A percentile compares a stretch with the other conserved stretches of the same genome.
These are phyloP conservation scores for Florisuga fusca DNA, from an alignment of 2,797 vertebrate species.

Conservation along the genomic window DNA sequence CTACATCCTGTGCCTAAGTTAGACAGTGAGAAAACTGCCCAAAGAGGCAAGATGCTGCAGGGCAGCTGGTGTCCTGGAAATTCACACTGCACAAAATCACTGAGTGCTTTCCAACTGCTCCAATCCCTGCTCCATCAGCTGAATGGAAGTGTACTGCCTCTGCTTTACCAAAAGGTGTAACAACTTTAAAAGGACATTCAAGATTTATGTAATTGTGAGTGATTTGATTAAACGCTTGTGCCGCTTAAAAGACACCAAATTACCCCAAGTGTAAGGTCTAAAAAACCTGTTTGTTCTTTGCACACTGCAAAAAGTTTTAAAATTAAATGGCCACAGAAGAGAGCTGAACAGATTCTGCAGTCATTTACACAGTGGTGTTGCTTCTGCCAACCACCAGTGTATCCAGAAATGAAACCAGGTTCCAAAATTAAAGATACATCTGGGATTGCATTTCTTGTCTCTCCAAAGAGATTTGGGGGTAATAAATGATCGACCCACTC, in stretches of 20 bases:
- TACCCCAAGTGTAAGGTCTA: background rate
- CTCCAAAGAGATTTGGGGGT: background rate
- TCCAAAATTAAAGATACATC: constrained; percentile 7
- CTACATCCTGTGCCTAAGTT: constrained; percentile 62
- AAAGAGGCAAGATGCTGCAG: constrained; percentile 57
- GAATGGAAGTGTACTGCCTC: background rate
- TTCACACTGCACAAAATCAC: constrained; percentile 2
- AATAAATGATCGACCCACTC: background rate
- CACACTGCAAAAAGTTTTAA: background rate
- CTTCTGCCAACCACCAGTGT: background rate
- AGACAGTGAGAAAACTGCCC: constrained; percentile 63
- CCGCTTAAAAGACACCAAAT: background rate
- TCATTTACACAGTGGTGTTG: background rate
- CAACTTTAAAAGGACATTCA: background rate
- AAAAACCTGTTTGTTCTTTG: background rate
- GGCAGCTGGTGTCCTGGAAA: constrained; percentile 52
- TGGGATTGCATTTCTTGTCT: background rate
- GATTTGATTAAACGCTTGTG: background rate
- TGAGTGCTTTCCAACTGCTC: background rate
- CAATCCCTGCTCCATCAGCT: background rate
- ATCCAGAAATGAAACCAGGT: background rate
- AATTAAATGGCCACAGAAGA: background rate
- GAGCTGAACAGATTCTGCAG: background rate
- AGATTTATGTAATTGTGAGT: background rate
- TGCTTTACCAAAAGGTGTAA: background rate